Conservation (phyloP, 1,140 invertebrate species). For the Drosophila auraria region DNA sequence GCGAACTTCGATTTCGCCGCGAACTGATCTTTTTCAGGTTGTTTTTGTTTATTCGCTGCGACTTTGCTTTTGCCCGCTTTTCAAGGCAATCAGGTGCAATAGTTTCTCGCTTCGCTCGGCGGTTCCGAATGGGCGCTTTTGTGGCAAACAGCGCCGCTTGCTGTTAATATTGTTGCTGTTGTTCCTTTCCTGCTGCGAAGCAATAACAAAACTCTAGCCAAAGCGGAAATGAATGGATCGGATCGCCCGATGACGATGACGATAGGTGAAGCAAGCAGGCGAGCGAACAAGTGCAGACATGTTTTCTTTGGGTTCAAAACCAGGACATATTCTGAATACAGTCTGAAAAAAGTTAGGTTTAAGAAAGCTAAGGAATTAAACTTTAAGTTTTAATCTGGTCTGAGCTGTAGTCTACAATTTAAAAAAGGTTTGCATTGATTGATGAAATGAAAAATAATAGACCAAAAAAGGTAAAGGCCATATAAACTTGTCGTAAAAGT, state of each 20-base stretch:
- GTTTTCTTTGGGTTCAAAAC: constrained; percentile 56
- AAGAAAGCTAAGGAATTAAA: neutral
- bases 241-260: constrained; percentile 31
- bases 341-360: neutral
- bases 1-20: constrained; percentile 34
- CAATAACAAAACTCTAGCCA: constrained; percentile 43
- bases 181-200: constrained; percentile 39
- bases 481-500: no score
- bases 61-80: constrained; percentile 60
- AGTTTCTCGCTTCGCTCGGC: constrained; percentile 58
- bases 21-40: constrained; percentile 44
- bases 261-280: constrained; percentile 22
- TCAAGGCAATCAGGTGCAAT: constrained; percentile 83
- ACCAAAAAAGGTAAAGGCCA: no score
- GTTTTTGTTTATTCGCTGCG: constrained; percentile 68
- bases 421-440: no score
- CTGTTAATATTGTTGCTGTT: constrained; percentile 48
- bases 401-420: no score
- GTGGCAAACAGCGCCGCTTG: constrained; percentile 23
- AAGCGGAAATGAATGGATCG: constrained; percentile 77
- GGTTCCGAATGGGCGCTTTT: constrained; percentile 73
- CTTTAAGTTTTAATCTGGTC: no score
- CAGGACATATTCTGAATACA: constrained; percentile 13
- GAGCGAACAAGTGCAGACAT: constrained; percentile 70
- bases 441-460: no score